A percentile compares a stretch with the other conserved stretches of the same genome.
phyloP scores from a whole-genome alignment of 2,888 invertebrate genomes.

The Macaria notata region DNA sequence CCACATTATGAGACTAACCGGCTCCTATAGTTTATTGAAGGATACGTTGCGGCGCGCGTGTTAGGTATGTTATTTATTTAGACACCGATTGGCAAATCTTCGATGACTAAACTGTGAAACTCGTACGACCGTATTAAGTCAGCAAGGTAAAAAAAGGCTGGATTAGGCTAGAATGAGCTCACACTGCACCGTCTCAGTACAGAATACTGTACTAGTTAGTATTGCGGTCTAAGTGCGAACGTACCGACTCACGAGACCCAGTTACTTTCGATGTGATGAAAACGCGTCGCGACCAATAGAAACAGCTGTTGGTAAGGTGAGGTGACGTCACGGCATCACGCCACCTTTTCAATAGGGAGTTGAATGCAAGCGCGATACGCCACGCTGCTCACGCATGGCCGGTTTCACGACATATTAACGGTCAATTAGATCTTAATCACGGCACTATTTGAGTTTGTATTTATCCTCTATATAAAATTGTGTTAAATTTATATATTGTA shows the following conservation, averaged over 20 bases:
- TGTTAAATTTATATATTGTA: too few species aligned
- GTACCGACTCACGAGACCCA: slow-evolving; percentile 25
- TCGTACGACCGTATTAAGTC: too few species aligned
- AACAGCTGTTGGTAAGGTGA: slow-evolving; percentile 69
- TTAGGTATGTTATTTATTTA: slow-evolving; percentile 2
- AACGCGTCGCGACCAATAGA: slow-evolving; percentile 57
- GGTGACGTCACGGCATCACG: slow-evolving; percentile 80
- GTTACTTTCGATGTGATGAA: slow-evolving; percentile 43
- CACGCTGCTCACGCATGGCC: slow-evolving; percentile 51
- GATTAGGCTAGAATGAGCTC: slow-evolving; percentile 39
- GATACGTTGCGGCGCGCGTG: not conserved
- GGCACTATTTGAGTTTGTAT: too few species aligned
- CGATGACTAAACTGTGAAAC: not conserved
- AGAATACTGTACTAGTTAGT: slow-evolving; percentile 1
- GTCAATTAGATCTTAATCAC: not conserved
- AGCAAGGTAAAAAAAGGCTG: slow-evolving; percentile 18
- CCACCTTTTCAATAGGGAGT: slow-evolving; percentile 75
- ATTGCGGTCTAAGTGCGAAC: slow-evolving; percentile 17
- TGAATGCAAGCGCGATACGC: slow-evolving; percentile 67
- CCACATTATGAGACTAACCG: slow-evolving; percentile 3
- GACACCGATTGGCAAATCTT: slow-evolving; percentile 12
- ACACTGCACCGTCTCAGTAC: slow-evolving; percentile 37
- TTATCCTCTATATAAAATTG: too few species aligned
- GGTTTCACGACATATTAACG: slow-evolving; percentile 12
- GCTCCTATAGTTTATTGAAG: not conserved